Base-by-base conservation (phyloP, 2,888 invertebrate genomes). In the Cantharis lateralis region DNA sequence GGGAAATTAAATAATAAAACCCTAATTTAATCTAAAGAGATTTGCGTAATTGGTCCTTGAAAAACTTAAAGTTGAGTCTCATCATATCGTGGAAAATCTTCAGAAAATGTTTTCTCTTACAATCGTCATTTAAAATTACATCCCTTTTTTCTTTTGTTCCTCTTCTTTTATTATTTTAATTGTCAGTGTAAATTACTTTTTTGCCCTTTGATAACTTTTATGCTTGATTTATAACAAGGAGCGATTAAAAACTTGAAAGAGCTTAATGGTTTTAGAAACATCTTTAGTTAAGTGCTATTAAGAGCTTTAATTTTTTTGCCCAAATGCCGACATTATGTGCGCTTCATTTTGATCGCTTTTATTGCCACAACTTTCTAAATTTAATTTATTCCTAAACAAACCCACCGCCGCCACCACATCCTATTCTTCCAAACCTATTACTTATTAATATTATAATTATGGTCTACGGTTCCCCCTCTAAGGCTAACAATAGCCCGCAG, bases 11-110 rank as follows among this genome's bases (percentile, higher is more conserved):
- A 70, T 70, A 75, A 75, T 70, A 75, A 75, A 71, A 75, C 66
- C 66, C 66, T 75, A 75, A 75, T 75, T 75, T 64, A 75, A 75
- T 20, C 61, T 32, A 70, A 74, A 73, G 18, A 71, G 48, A 48
- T 75, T 75, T 75, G 70, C 70, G 63, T 75, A 75, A 75, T 75
- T 75, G 70, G 64, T 70, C 63, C 74, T 74, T 26, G 74, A 70
- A 75, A 70, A 48, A 75, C 70, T 75, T 74, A 64, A 71, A 75
- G 48, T 48, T 48, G 48, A 48, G 48, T 48, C 48, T 48, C 48
- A 48, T 48, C 48, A 48, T 48, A 48, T 48, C 48, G 48, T 48
- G n/a, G 48, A 48, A 48, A 48, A 48, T 48, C 48, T 48, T n/a
- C 48, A 7, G 48, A 48, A 48, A 48, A 48, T 48, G 48, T 48